Evolutionary conservation across 2,113 vertebrate species (phyloP), one percentile per base, ranked within the genome.

Genomic region (Connochaetes taurinus): DNA sequence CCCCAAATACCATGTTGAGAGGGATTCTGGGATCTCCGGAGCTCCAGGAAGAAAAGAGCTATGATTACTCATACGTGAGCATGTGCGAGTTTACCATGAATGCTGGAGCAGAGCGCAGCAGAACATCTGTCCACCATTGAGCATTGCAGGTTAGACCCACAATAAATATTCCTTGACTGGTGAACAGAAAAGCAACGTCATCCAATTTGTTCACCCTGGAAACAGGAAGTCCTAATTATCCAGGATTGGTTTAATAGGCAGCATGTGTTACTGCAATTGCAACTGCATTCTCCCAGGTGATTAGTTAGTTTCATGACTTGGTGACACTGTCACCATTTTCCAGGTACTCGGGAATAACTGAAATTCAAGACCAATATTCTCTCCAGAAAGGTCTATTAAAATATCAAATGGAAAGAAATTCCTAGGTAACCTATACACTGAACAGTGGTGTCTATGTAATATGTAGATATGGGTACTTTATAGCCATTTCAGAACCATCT

Each of bases 221-320:
- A 78, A 52, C 8, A 74, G 55, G 12, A 90, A 87, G 8, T 5
- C 4, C 10, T 89, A 74, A 36, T 43, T 85, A 64, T 14, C 27
- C 64, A 81, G 33, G 43, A 57, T 12, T 67, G 21, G 45, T 40
- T 87, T 88, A 62, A 80, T 6, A 36, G 33, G n/a, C 4, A 71
- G 64, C 15, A 60, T 60, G 25, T 87, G 50, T 71, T 55, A 14
- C 1, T 67, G n/a, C 60, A 71, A 36, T 31, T 83, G 43, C 62
- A 94, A 67, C 6, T 57, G 36, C 29, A 23, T 85, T 52, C 19
- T 29, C 16, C 2, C 36, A 62, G 16, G 33, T 71, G 27, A 57
- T 91, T 85, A 74, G 36, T 95, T 91, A 81, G 36, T 52, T 95
- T 52, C 58, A 50, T 33, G n/a, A 91, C 50, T 90, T 76, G 43